A percentile compares a stretch with the other conserved stretches of the same genome.
Evolutionary conservation across 2,797 vertebrate genomes (phyloP).

Genomic region (Eospalax fontanierii): DNA sequence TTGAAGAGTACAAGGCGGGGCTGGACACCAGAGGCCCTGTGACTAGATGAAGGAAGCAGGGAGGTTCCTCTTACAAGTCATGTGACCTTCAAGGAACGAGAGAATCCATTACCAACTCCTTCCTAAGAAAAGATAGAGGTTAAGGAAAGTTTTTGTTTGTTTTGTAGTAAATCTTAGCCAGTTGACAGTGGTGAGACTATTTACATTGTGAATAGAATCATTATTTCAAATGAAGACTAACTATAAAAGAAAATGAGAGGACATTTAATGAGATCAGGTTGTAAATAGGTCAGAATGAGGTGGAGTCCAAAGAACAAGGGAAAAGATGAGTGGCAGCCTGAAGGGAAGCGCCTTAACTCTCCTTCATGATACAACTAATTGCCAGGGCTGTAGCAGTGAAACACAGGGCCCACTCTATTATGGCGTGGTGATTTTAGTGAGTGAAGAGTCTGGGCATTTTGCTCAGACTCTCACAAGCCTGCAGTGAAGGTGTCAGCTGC

Average conservation of each 20-base stretch:
- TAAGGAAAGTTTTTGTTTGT: background rate
- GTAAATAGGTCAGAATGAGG: background rate
- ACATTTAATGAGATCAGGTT: background rate
- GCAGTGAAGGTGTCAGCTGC: background rate
- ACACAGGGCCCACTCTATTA: background rate
- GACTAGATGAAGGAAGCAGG: no score
- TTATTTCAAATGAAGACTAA: background rate
- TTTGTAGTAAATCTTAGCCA: conserved; percentile 2
- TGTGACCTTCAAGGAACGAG: background rate
- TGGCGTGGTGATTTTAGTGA: background rate
- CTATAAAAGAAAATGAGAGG: conserved; percentile 26
- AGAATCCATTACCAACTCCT: background rate
- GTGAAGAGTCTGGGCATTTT: background rate
- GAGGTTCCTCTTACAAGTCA: background rate
- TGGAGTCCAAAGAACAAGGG: background rate
- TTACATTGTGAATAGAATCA: background rate
- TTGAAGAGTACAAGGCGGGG: background rate
- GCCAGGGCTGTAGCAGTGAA: background rate
- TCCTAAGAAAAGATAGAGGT: background rate
- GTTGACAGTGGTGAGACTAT: background rate
- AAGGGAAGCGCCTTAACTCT: background rate
- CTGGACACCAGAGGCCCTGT: background rate
- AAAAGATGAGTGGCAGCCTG: background rate
- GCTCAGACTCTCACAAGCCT: background rate
- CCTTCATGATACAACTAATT: background rate